phyloP scores from a whole-genome alignment of 1,140 invertebrate genomes.

The Drosophila aff. region DNA sequence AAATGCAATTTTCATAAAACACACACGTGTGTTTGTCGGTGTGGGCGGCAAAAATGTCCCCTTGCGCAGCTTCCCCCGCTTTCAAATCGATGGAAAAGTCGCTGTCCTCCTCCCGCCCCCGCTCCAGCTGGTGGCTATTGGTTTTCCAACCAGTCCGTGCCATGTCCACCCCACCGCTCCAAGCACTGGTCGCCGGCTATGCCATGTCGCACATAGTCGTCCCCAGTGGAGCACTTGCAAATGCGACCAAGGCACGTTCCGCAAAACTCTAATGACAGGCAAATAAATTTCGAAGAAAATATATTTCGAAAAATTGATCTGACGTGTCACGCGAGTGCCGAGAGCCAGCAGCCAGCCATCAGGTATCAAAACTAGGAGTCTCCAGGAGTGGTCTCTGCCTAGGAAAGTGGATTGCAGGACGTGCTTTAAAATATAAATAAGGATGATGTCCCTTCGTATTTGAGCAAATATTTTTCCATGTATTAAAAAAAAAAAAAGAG shows the following conservation, averaged over 20 bases:
- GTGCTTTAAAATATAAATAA: constrained; percentile 13
- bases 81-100: constrained; percentile 44
- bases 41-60: constrained; percentile 33
- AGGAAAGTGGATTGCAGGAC: constrained; percentile 6
- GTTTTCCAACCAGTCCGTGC: constrained; percentile 12
- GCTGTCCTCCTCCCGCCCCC: constrained; percentile 20
- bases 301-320: constrained; percentile 82
- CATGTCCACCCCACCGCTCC: background rate
- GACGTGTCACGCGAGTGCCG: constrained; percentile 74
- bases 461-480: background rate
- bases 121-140: constrained; percentile 24
- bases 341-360: constrained; percentile 1
- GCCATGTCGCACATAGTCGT: constrained; percentile 58
- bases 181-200: constrained; percentile 8
- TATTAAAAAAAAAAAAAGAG: too few species aligned
- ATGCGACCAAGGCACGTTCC: constrained; percentile 76
- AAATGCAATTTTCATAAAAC: constrained; percentile 83
- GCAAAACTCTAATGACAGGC: constrained; percentile 82
- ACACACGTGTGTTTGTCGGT: constrained; percentile 55
- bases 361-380: constrained; percentile 9
- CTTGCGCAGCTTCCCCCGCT: constrained; percentile 35
- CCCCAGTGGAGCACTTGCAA: constrained; percentile 74
- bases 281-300: constrained; percentile 81
- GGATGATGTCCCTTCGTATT: background rate
- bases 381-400: background rate